Evolutionary conservation across 2,888 invertebrate species (phyloP).

Genomic region (Pseudoips prasinana): DNA sequence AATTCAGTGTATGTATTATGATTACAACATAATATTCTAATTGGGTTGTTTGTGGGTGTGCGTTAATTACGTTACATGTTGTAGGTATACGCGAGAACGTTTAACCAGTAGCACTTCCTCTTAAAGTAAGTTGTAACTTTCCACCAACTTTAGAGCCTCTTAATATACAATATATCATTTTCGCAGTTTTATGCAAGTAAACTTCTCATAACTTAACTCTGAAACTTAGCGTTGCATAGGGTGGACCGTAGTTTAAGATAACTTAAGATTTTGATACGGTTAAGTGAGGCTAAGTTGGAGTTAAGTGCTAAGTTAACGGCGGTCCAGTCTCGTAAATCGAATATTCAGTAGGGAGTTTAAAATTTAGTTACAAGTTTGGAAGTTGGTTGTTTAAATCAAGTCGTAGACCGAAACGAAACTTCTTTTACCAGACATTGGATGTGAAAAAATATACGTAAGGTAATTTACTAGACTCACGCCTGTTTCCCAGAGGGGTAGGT

Average conservation of each 20-base stretch:
- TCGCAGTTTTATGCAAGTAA: constrained; percentile 49
- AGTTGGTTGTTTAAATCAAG: constrained; percentile 3
- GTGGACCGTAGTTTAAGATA: constrained; percentile 57
- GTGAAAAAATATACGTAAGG: too few relatives aligned
- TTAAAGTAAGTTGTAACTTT: too few relatives aligned
- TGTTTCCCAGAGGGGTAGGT: too few relatives aligned
- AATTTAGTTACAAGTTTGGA: constrained; percentile 34
- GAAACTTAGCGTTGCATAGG: constrained; percentile 59
- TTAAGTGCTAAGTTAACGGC: constrained; percentile 59
- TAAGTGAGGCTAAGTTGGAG: constrained; percentile 61
- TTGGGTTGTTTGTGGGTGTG: too few relatives aligned
- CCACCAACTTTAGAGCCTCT: constrained; percentile 18
- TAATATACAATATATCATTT: constrained; percentile 50
- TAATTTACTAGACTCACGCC: too few relatives aligned
- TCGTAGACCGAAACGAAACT: too few relatives aligned
- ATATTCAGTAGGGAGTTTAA: constrained; percentile 41
- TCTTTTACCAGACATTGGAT: too few relatives aligned
- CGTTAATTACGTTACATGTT: too few relatives aligned
- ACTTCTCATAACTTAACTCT: constrained; percentile 50
- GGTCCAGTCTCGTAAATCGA: constrained; percentile 35
- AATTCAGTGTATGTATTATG: too few relatives aligned
- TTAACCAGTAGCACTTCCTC: too few relatives aligned
- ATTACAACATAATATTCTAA: too few relatives aligned
- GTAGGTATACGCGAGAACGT: too few relatives aligned
- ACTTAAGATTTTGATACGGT: constrained; percentile 64